Percentiles rank a stretch among this genome's conserved stretches.
Evolutionary conservation across 2,797 vertebrate species (phyloP).

Genomic region (Phoxinus dragarum): DNA sequence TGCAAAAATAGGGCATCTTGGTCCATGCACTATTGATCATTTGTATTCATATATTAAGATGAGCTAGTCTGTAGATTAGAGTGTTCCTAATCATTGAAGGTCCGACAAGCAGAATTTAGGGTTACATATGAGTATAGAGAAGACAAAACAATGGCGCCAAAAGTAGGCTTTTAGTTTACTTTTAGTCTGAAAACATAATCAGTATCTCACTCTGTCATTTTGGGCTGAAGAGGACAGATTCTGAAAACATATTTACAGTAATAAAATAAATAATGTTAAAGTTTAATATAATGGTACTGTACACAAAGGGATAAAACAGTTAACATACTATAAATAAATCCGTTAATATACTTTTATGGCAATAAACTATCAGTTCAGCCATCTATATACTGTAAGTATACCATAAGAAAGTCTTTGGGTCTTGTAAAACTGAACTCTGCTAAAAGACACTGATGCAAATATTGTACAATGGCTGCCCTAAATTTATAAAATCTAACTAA

Average conservation of each 20-base stretch:
- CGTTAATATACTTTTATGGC: background rate
- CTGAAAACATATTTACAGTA: conserved; percentile 3
- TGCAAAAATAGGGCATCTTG: conserved; percentile 46
- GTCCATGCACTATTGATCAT: conserved; percentile 49
- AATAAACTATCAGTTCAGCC: background rate
- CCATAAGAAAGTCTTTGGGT: background rate
- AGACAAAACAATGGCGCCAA: background rate
- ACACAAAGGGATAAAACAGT: conserved; percentile 12
- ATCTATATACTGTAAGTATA: background rate
- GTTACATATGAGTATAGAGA: background rate
- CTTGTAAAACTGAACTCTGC: background rate
- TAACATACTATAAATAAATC: background rate
- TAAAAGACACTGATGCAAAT: conserved; percentile 42
- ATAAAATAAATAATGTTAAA: background rate
- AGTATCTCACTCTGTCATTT: background rate
- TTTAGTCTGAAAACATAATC: too few relatives aligned
- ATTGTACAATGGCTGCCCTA: background rate
- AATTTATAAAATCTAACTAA: background rate
- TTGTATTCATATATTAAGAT: conserved; percentile 24
- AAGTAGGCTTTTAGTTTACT: conserved; percentile 23
- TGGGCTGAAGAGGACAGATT: background rate
- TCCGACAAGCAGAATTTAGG: conserved; percentile 5
- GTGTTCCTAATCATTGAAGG: background rate
- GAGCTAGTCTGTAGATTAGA: background rate
- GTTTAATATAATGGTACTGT: conserved; percentile 22